Evolutionary conservation across 1,140 invertebrate genomes (phyloP).

Genomic region (Pectinophora gossypiella): DNA sequence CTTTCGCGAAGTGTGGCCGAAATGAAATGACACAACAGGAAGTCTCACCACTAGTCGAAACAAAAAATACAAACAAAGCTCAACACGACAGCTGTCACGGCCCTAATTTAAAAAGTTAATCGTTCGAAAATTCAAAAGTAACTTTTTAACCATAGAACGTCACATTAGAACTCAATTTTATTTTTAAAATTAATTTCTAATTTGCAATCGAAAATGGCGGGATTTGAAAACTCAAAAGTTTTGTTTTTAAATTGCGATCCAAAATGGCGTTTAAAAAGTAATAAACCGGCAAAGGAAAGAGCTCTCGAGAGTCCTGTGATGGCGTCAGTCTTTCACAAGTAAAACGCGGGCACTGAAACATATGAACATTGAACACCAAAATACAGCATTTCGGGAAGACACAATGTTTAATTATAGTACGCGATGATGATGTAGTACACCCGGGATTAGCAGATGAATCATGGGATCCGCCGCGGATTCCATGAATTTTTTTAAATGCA

Average conservation of each 20-base stretch:
- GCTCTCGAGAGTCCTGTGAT: conserved; percentile 35
- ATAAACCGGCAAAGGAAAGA: conserved; percentile 17
- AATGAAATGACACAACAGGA: not conserved
- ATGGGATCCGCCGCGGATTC: no score
- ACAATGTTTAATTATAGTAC: conserved; percentile 41
- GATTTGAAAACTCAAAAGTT: conserved; percentile 10
- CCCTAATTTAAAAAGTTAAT: not conserved
- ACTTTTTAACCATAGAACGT: conserved; percentile 2
- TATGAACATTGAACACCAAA: conserved; percentile 27
- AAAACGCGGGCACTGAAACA: conserved; percentile 30
- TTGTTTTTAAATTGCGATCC: no score
- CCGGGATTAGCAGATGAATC: conserved; percentile 15
- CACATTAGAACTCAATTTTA: not conserved
- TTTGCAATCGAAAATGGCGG: conserved; percentile 1
- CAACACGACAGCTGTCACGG: not conserved
- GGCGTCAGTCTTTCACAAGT: conserved; percentile 26
- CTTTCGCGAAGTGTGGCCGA: no score
- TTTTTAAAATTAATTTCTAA: not conserved
- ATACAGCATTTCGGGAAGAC: conserved; percentile 31
- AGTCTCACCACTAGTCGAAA: not conserved
- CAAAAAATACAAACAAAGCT: not conserved
- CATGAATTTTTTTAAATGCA: no score
- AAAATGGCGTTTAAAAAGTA: no score
- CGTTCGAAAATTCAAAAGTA: not conserved
- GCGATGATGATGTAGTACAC: conserved; percentile 22